These are phyloP conservation scores for Eilema depressum DNA, from an alignment of 2,888 invertebrate genomes.

Conservation along the genomic window DNA sequence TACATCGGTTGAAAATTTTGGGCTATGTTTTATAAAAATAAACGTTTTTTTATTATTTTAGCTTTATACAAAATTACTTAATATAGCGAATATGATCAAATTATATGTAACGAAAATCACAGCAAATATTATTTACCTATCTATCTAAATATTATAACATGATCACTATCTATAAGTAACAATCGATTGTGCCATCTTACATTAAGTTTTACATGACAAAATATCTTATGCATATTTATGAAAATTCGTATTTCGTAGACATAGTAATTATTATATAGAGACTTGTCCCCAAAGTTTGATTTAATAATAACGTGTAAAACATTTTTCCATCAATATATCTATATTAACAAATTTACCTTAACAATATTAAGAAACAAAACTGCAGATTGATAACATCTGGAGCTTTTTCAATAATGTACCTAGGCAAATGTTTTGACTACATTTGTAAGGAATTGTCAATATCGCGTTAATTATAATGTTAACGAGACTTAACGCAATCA, in stretches of 20 bases:
- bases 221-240: slow-evolving; percentile 50
- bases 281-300: slow-evolving; percentile 35
- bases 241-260: slow-evolving; percentile 68
- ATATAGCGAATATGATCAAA: slow-evolving; percentile 51
- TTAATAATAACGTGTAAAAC: slow-evolving; percentile 33
- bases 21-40: slow-evolving; percentile 78
- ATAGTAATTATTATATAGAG: slow-evolving; percentile 44
- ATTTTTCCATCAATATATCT: slow-evolving; percentile 25
- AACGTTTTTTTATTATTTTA: slow-evolving; percentile 62
- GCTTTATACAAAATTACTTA: slow-evolving; percentile 49
- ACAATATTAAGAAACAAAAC: neutral
- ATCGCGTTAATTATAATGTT: too few species aligned
- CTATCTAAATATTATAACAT: slow-evolving; percentile 63
- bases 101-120: slow-evolving; percentile 63
- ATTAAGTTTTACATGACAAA: slow-evolving; percentile 48
- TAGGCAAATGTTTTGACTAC: neutral
- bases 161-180: slow-evolving; percentile 59
- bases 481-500: too few species aligned
- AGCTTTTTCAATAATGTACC: neutral
- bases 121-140: slow-evolving; percentile 74
- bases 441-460: neutral
- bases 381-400: slow-evolving; percentile 1
- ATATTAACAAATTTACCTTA: slow-evolving; percentile 7
- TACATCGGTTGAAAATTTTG: slow-evolving; percentile 68
- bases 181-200: slow-evolving; percentile 68